A percentile compares a stretch with the other conserved stretches of the same genome.
Conservation (phyloP, 2,888 invertebrate species). For the Drosophila anomelani region DNA sequence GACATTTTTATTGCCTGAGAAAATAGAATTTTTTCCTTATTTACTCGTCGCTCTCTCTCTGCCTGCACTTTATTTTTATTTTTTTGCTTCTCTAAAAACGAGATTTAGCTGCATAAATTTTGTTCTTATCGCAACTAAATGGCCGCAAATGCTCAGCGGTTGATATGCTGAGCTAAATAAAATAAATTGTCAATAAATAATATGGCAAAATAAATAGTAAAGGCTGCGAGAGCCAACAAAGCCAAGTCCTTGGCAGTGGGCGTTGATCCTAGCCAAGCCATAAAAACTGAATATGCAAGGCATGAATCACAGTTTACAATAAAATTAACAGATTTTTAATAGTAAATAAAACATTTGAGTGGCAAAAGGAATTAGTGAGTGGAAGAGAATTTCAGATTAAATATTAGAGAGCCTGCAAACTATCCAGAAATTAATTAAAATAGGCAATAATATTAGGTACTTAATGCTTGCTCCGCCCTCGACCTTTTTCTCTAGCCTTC, state of each 20-base stretch:
- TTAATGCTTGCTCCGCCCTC: conserved; percentile 17
- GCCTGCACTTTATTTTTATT: conserved; percentile 26
- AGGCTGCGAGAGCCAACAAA: neutral
- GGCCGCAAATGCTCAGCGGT: conserved; percentile 65
- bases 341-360: neutral
- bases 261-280: conserved; percentile 36
- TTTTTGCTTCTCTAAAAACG: conserved; percentile 12
- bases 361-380: neutral
- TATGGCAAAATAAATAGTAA: conserved; percentile 23
- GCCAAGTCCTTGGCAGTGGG: conserved; percentile 44
- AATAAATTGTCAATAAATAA: conserved; percentile 76
- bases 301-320: conserved; percentile 44
- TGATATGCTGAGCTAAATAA: conserved; percentile 65
- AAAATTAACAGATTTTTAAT: conserved; percentile 27
- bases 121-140: conserved; percentile 75
- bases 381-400: neutral
- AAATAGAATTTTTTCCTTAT: conserved; percentile 69
- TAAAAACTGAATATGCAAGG: conserved; percentile 40
- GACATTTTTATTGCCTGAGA: conserved; percentile 79
- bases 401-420: neutral
- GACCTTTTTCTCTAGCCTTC: neutral
- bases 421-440: neutral
- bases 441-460: conserved; percentile 25
- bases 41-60: conserved; percentile 22
- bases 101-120: conserved; percentile 58